Conservation (phyloP, 2,888 invertebrate genomes). For the Iselma pallidipennis region DNA sequence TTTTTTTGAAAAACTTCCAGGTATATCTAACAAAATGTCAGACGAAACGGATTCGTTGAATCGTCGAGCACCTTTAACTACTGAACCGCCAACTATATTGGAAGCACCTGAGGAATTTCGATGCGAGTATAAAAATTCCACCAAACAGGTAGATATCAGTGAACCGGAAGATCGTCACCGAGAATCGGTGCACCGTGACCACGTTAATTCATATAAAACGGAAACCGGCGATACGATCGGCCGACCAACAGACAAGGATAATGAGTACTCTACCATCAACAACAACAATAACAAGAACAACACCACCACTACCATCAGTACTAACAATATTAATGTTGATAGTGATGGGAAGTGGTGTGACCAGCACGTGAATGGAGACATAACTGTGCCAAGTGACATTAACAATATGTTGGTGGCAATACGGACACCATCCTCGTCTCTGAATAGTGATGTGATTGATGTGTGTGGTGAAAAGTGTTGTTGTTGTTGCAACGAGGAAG, state of each 20-base stretch:
- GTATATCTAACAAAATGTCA: neutral
- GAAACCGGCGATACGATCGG: slow-evolving; percentile 35
- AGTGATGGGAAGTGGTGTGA: neutral
- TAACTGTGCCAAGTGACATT: too few species aligned
- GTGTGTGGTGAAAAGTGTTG: slow-evolving; percentile 2
- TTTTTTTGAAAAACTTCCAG: neutral
- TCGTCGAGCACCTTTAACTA: neutral
- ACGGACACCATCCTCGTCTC: neutral
- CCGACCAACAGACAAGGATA: slow-evolving; percentile 16
- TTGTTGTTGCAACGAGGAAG: neutral
- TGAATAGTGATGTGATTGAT: slow-evolving; percentile 1
- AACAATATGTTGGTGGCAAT: neutral
- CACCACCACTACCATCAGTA: neutral
- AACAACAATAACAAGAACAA: neutral
- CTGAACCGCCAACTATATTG: slow-evolving; percentile 10
- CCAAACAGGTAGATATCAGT: slow-evolving; percentile 17
- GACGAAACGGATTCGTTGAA: neutral
- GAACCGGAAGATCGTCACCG: slow-evolving; percentile 25
- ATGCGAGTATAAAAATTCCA: neutral
- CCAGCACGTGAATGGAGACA: too few species aligned
- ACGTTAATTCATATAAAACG: slow-evolving; percentile 25
- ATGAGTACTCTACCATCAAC: slow-evolving; percentile 3
- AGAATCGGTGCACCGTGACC: slow-evolving; percentile 26
- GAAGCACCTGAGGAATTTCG: slow-evolving; percentile 27
- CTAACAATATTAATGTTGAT: neutral